Conservation (phyloP, 2,113 vertebrate genomes). For the Chaetura pelagica region DNA sequence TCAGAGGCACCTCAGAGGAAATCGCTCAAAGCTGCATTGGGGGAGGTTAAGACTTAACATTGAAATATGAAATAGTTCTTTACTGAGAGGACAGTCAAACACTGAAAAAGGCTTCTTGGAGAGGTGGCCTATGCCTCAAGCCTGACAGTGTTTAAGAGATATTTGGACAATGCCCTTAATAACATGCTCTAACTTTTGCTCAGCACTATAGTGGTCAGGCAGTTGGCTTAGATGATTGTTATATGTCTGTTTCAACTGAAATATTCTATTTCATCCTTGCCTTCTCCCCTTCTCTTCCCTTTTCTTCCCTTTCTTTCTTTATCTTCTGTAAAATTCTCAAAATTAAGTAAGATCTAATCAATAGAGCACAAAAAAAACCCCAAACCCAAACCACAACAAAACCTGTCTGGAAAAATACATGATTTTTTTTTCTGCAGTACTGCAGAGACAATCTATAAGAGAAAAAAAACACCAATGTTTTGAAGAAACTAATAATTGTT, state of each 20-base stretch:
- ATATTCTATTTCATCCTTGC: too few species aligned
- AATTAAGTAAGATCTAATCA: neutral
- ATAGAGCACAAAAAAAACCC: neutral
- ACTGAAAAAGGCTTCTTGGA: too few species aligned
- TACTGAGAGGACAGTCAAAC: too few species aligned
- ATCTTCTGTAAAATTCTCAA: neutral
- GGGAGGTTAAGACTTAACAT: neutral
- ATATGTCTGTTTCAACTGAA: neutral
- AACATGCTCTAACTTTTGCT: too few species aligned
- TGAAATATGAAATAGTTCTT: neutral
- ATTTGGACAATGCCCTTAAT: too few species aligned
- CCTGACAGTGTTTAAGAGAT: too few species aligned
- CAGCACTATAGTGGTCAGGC: too few species aligned
- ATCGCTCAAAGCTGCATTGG: neutral
- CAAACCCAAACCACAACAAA: too few species aligned
- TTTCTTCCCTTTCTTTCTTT: neutral
- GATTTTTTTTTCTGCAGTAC: neutral
- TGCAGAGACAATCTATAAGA: neutral
- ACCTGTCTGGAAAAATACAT: neutral
- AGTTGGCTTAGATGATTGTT: too few species aligned
- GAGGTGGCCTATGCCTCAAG: too few species aligned
- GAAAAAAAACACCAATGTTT: neutral
- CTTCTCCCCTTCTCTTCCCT: too few species aligned
- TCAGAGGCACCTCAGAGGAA: neutral
- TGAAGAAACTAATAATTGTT: neutral